Base-by-base conservation (phyloP, 2,888 invertebrate species). In the Adelognathus sp. region DNA sequence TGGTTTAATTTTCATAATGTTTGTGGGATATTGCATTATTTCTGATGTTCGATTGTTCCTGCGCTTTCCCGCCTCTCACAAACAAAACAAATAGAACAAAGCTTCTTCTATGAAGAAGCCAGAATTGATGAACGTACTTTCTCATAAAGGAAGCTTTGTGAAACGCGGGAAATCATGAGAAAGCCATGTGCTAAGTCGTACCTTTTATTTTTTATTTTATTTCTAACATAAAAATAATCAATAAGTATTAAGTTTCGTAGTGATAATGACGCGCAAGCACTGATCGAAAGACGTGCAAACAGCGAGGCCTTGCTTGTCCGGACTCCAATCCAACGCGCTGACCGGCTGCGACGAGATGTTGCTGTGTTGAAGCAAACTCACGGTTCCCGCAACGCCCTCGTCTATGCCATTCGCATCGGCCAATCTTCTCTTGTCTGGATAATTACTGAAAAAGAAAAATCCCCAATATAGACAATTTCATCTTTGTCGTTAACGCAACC, bases 271-370 rank as follows among this genome's bases (percentile, higher is more conserved):
- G 39, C 98, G 93, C 3, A 99, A 92, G 72, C 95, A 95, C 92
- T 99, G 98, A 92, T 99, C 98, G 90, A 98, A 98, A 0, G 98
- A 94, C 1, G 97, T 96, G 87, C 97, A 97, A 1, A 98, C 95
- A 4, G 96, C 96, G 2, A 99, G 92, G 0, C 98, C 98, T 52
- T 94, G 92, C 89, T 98, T 98, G 89, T 98, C 98, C 0, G 95
- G 94, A 91, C 96, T 97, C 98, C 98, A 99, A 88, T 98, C 97
- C 83, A 97, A 95, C 7, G 96, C 94, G 87, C 96, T 96, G 80
- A 99, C 95, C 0, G 98, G 98, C 89, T 99, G 98, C 3, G 96
- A 93, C 16, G 98, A 96, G 67, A 98, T 87, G 0, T 95, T 95
- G 85, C 95, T 94, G 74, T 97, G 97, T 90, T 98, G 97, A 5